Percentiles rank a stretch among this genome's conserved stretches.
These are phyloP conservation scores for Himalopsyche tibetana DNA, from an alignment of 2,888 invertebrate genomes.

Conservation along the genomic window DNA sequence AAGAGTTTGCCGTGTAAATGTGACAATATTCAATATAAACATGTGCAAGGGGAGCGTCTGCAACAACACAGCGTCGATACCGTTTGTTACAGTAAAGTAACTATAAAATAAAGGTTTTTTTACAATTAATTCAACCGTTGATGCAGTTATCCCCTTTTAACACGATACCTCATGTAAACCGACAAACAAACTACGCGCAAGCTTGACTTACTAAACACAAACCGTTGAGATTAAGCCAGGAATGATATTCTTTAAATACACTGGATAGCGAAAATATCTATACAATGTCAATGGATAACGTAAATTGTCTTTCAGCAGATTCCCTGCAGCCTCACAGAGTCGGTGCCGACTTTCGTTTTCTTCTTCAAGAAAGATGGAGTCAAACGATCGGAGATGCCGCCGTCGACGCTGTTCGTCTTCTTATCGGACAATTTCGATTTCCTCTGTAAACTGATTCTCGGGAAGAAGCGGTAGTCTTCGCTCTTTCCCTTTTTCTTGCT, in stretches of 20 bases:
- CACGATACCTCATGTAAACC: too few relatives aligned
- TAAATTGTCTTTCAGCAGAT: constrained; percentile 56
- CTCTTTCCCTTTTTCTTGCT: constrained; percentile 55
- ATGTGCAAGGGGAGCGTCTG: too few relatives aligned
- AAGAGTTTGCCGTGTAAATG: too few relatives aligned
- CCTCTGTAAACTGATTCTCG: constrained; percentile 72
- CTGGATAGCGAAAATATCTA: constrained; percentile 2
- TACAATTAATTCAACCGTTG: too few relatives aligned
- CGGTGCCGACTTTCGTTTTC: constrained; percentile 69
- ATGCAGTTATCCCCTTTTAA: too few relatives aligned
- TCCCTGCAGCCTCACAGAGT: constrained; percentile 56
- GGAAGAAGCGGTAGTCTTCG: constrained; percentile 71
- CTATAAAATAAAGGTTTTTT: too few relatives aligned
- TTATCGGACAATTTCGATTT: constrained; percentile 75
- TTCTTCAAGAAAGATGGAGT: constrained; percentile 76
- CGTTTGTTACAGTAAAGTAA: too few relatives aligned
- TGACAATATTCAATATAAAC: too few relatives aligned
- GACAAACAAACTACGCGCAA: too few relatives aligned
- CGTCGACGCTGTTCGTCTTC: constrained; percentile 71
- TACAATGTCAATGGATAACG: not conserved
- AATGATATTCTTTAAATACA: not conserved
- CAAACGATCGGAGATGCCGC: constrained; percentile 70
- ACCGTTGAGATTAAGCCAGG: constrained; percentile 4
- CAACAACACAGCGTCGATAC: too few relatives aligned
- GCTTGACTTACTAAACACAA: too few relatives aligned